Conservation (phyloP, 2,797 vertebrate species). For the Acanthurus lineatus region DNA sequence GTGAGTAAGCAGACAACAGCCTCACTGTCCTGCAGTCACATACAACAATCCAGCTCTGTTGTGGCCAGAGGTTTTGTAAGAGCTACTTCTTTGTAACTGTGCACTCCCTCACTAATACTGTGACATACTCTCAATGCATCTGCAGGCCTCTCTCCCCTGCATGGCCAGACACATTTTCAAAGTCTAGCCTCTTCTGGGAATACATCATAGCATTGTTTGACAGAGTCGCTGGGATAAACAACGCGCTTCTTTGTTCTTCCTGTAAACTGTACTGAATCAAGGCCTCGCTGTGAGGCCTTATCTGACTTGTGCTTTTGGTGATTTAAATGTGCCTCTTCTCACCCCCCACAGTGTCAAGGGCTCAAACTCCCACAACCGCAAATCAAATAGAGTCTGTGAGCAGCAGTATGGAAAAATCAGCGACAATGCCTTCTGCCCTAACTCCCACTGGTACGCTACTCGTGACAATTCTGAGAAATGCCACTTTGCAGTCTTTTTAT, state of each 20-base stretch:
- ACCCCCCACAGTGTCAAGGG: conserved; percentile 58
- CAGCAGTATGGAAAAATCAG: neutral
- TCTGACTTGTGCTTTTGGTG: conserved; percentile 36
- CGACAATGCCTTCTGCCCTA: neutral
- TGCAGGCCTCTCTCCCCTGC: conserved; percentile 62
- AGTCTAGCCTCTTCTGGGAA: conserved; percentile 54
- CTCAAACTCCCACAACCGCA: conserved; percentile 8
- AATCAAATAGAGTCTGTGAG: conserved; percentile 14
- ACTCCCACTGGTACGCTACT: conserved; percentile 47
- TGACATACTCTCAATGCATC: conserved; percentile 69
- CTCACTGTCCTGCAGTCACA: conserved; percentile 60
- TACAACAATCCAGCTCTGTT: conserved; percentile 76
- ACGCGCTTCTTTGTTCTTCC: conserved; percentile 53
- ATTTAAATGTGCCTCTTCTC: conserved; percentile 42
- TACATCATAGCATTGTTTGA: conserved; percentile 66
- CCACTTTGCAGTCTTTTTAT: conserved; percentile 13
- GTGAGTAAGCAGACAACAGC: conserved; percentile 73
- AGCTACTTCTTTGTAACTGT: conserved; percentile 63
- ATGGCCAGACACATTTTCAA: conserved; percentile 63
- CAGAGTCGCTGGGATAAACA: conserved; percentile 54
- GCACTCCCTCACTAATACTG: conserved; percentile 73
- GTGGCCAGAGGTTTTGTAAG: conserved; percentile 63
- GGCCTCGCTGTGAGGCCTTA: conserved; percentile 28
- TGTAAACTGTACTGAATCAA: conserved; percentile 31
- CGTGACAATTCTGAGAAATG: conserved; percentile 6